phyloP scores from a whole-genome alignment of 2,797 vertebrate genomes.

The Hypotaenidia okinawae region DNA sequence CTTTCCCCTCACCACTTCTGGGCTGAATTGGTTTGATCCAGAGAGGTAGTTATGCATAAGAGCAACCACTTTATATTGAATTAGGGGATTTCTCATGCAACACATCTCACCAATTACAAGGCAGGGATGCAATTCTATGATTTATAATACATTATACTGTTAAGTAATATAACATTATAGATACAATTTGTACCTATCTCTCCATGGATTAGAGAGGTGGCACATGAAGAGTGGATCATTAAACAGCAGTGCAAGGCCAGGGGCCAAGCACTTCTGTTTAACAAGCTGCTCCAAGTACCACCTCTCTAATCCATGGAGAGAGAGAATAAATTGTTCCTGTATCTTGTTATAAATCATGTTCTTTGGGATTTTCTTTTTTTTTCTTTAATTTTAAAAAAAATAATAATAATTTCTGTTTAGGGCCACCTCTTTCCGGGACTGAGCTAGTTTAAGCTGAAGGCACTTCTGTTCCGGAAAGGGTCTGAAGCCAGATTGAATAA shows the following conservation, averaged over 20 bases:
- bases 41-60: constrained; percentile 77
- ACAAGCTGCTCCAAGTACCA: constrained; percentile 82
- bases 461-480: not conserved
- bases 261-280: constrained; percentile 84
- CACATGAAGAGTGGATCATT: constrained; percentile 81
- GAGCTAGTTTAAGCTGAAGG: not conserved
- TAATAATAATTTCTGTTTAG: constrained; percentile 20
- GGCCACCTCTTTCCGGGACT: not conserved
- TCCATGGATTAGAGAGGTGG: constrained; percentile 83
- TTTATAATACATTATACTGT: constrained; percentile 84
- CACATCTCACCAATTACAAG: constrained; percentile 82
- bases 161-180: constrained; percentile 86
- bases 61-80: constrained; percentile 78
- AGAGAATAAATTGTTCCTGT: constrained; percentile 76
- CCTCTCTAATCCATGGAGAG: constrained; percentile 78
- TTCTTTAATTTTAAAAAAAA: not conserved
- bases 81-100: constrained; percentile 80
- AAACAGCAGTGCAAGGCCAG: constrained; percentile 80
- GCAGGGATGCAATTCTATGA: constrained; percentile 80
- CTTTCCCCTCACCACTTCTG: constrained; percentile 65
- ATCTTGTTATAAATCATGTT: constrained; percentile 70
- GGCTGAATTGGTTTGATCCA: constrained; percentile 75
- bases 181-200: constrained; percentile 84
- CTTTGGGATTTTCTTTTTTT: constrained; percentile 9
- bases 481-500: not conserved